phyloP scores from a whole-genome alignment of 2,113 vertebrate genomes.

The Porphyrio hochstetteri region DNA sequence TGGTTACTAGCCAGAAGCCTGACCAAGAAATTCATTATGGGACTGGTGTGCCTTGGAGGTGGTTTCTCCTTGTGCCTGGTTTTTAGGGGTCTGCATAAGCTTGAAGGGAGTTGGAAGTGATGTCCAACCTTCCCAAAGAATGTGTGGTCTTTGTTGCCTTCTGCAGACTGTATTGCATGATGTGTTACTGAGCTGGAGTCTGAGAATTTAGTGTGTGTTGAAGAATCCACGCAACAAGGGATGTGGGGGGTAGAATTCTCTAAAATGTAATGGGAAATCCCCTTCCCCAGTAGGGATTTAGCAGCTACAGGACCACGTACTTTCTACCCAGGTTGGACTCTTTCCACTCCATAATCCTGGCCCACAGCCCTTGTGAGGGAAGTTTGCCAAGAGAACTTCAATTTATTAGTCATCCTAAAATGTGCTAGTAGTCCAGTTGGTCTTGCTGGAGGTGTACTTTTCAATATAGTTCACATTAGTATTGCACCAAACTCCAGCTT shows the following conservation, averaged over 20 bases:
- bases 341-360: not conserved
- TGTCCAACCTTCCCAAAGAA: not conserved
- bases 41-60: not conserved
- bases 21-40: not conserved
- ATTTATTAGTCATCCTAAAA: not conserved
- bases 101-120: not conserved
- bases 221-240: not conserved
- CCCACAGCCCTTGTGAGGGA: not conserved
- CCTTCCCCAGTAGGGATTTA: not conserved
- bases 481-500: not conserved
- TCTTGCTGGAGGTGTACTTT: not conserved
- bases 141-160: not conserved
- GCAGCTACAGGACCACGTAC: not conserved
- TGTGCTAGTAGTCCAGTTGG: not conserved
- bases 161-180: not conserved
- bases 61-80: fast-evolving
- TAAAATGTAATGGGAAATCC: not conserved
- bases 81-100: not conserved
- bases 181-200: not conserved
- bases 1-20: not conserved
- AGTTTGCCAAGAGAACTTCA: not conserved
- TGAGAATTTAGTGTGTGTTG: not conserved
- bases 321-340: not conserved
- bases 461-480: not conserved
- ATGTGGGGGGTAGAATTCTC: not conserved